A percentile compares a stretch with the other conserved stretches of the same genome.
These are phyloP conservation scores for Pituophis catenifer DNA, from an alignment of 2,113 vertebrate species.

Conservation along the genomic window DNA sequence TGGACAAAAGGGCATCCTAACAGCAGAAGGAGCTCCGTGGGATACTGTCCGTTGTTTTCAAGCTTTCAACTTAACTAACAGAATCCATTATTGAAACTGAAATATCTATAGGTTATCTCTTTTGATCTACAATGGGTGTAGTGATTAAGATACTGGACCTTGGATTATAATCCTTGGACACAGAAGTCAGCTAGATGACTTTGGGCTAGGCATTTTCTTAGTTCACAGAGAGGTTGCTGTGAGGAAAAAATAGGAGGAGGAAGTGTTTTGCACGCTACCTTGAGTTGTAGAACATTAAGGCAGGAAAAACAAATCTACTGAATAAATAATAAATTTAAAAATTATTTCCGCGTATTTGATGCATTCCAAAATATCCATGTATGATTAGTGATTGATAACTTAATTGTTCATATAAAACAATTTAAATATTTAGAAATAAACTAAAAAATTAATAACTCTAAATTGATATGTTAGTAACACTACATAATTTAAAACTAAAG, in stretches of 20 bases:
- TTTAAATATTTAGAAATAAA: neutral
- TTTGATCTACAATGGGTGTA: neutral
- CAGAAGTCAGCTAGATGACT: neutral
- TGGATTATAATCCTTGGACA: neutral
- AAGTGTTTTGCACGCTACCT: neutral
- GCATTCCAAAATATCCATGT: neutral
- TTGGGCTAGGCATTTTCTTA: neutral
- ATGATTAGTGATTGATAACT: neutral
- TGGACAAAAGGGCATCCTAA: neutral
- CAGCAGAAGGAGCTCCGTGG: neutral
- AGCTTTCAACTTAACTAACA: neutral
- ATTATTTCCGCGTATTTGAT: neutral
- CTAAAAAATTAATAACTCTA: neutral
- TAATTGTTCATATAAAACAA: neutral
- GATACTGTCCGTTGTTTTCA: neutral
- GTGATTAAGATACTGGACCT: neutral
- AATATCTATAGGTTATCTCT: neutral
- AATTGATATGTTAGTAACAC: neutral
- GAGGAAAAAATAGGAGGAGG: neutral
- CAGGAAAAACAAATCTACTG: neutral
- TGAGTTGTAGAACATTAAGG: neutral
- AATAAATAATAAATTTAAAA: neutral
- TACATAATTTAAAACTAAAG: neutral
- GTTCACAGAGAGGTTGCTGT: neutral
- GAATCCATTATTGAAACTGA: neutral